Evolutionary conservation across 2,113 vertebrate genomes (phyloP), one percentile per base, ranked within the genome.

Genomic region (Myocastor coypus): DNA sequence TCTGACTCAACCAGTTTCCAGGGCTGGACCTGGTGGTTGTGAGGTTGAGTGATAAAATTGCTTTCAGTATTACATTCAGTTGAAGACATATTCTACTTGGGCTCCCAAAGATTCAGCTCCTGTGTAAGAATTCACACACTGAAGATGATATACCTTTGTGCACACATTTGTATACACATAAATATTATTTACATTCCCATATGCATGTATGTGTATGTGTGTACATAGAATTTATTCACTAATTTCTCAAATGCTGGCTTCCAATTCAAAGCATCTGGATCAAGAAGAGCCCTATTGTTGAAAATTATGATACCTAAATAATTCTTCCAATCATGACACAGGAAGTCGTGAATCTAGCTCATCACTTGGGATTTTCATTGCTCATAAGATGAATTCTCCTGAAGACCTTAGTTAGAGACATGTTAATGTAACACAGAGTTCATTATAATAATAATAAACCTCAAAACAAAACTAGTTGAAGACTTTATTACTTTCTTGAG

Each of bases 351-450:
- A 89, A 80, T 80, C 13, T 17, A 83, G 64, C 30, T 82, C n/a
- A 93, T 19, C 26, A 63, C 40, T 80, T 6, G 94, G 55, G 19
- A 93, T 61, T 87, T 92, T n/a, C 8, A 94, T 20, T 80, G 86
- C 26, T 86, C 46, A 71, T 30, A 57, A 87, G 19, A n/a, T 19
- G 16, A 91, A 83, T 75, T 89, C 3, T 28, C 73, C 63, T 61
- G 59, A 0, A 5, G 24, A 3, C 20, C 52, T 89, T 87, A 68
- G 1, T 13, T 81, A 40, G 34, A 68, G 32, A 5, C 26, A 81
- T 59, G 7, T 81, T 92, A 34, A 87, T 69, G 68, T 20, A 69
- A 16, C 32, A 19, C 34, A 69, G 34, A 69, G 66, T 69, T 34
- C 34, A 69, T 20, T 69, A 69, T 69, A n/a, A 69, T 37, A 69